Evolutionary conservation across 2,113 vertebrate species (phyloP).

Genomic region (Guaruba guarouba): DNA sequence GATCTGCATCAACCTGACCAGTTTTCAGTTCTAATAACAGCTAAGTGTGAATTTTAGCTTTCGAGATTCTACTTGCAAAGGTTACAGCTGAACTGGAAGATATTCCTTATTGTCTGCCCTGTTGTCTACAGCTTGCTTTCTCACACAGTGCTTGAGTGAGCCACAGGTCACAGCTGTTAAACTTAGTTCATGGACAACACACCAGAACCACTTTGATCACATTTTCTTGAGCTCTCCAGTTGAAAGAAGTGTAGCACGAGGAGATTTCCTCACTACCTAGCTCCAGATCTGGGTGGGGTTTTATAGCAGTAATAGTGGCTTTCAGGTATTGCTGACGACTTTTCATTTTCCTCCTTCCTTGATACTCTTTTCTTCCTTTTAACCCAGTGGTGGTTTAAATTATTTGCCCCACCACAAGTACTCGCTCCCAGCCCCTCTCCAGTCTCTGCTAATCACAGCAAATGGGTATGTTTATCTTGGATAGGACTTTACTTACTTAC

Average conservation of each 20-base stretch:
- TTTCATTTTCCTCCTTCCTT: not conserved
- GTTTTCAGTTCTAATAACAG: not conserved
- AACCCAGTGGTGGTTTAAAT: not conserved
- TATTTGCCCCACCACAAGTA: not conserved
- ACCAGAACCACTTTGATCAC: not conserved
- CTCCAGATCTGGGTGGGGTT: not conserved
- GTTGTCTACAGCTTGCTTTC: not conserved
- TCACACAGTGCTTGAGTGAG: not conserved
- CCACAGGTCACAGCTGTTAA: not conserved
- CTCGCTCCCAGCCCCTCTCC: not conserved
- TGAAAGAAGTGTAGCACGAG: not conserved
- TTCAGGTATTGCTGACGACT: not conserved
- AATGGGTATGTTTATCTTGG: not conserved
- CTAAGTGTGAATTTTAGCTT: not conserved
- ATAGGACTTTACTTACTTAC: not conserved
- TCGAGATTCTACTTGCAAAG: not conserved
- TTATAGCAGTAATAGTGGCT: not conserved
- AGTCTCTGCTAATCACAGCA: not conserved
- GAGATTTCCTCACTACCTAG: not conserved
- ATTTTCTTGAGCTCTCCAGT: not conserved
- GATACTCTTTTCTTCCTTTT: not conserved
- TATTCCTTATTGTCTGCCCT: not conserved
- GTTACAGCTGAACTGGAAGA: not conserved
- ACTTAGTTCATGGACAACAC: not conserved
- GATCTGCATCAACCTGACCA: not conserved